Base-by-base conservation (phyloP, 2,797 vertebrate genomes). In the Choloepus didactylus region DNA sequence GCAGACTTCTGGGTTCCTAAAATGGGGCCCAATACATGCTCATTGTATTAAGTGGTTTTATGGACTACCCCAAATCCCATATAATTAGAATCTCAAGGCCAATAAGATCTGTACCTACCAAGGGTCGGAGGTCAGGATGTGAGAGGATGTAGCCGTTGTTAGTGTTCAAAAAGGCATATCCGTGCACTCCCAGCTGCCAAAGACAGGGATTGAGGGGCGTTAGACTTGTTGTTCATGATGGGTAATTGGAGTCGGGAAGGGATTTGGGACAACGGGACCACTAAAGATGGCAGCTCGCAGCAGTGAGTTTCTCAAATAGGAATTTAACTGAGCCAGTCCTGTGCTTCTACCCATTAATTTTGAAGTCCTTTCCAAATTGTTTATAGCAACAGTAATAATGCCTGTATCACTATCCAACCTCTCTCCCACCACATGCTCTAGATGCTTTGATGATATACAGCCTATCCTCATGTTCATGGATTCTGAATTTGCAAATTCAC, bases 61-160 rank as follows among this genome's bases (percentile, higher is more conserved):
- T 49, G 54, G 89, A 44, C 70, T n/a, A 19, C 12, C 49, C 51
- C 21, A 89, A 54, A 84, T 51, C 49, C 51, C 29, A n/a, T 4
- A 54, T 0, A 41, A 15, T 66, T 46, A 83, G 62, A 10, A 62
- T 76, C 49, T 46, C 87, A 93, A 93, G 41, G 76, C 27, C 81
- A 83, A 82, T 21, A 84, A 79, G 16, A 64, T 38, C 5, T 79
- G 35, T 82, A 97, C 98, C 2, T 98, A 99, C 99, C 99, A 99
- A 93, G 84, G 99, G 99, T 77, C 99, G 99, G 4, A 99, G 99
- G 95, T 99, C 99, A 6, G 99, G 99, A 89, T 99, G 99, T 31
- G 99, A 99, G 60, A 99, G 98, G 97, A 99, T 99, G 98, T 99
- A 99, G 96, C 99, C 99, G 0, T 99, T 99, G 97, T 99, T 99